Evolutionary conservation across 2,888 invertebrate species (phyloP).

Genomic region (Hydropsyche betteni): DNA sequence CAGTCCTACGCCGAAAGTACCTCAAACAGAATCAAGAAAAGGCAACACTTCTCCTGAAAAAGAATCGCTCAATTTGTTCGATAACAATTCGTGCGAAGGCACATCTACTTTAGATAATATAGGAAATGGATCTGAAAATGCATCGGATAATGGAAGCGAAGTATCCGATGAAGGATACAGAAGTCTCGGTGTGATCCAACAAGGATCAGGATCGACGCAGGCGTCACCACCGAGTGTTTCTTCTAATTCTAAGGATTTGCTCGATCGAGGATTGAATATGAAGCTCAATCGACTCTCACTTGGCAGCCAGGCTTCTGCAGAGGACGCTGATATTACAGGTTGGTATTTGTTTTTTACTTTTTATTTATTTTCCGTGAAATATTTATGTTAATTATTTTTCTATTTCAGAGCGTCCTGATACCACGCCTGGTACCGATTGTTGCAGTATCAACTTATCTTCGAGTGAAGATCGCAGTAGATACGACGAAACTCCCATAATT

Average conservation of each 20-base stretch:
- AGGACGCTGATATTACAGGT: conserved; percentile 78
- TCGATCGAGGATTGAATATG: conserved; percentile 54
- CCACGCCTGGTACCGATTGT: conserved; percentile 40
- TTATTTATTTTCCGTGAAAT: not conserved
- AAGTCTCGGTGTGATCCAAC: conserved; percentile 76
- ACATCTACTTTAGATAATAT: conserved; percentile 49
- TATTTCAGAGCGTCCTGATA: conserved; percentile 72
- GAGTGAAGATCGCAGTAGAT: conserved; percentile 58
- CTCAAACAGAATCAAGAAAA: conserved; percentile 54
- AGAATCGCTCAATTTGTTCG: conserved; percentile 52
- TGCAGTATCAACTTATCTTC: conserved; percentile 60
- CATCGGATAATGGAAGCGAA: conserved; percentile 83
- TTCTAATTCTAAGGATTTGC: conserved; percentile 55
- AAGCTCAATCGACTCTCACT: conserved; percentile 69
- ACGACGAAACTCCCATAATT: conserved; percentile 52
- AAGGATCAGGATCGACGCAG: conserved; percentile 63
- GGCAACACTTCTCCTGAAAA: conserved; percentile 53
- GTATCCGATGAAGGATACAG: conserved; percentile 87
- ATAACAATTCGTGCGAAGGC: conserved; percentile 37
- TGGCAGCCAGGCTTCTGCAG: conserved; percentile 76
- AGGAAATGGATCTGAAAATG: conserved; percentile 64
- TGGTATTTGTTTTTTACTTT: conserved; percentile 54
- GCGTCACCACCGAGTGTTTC: conserved; percentile 58
- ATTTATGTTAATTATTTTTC: conserved; percentile 34
- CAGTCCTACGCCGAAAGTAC: conserved; percentile 51